Base-by-base conservation (phyloP, 2,888 invertebrate genomes). In the Tetranychus truncatus region DNA sequence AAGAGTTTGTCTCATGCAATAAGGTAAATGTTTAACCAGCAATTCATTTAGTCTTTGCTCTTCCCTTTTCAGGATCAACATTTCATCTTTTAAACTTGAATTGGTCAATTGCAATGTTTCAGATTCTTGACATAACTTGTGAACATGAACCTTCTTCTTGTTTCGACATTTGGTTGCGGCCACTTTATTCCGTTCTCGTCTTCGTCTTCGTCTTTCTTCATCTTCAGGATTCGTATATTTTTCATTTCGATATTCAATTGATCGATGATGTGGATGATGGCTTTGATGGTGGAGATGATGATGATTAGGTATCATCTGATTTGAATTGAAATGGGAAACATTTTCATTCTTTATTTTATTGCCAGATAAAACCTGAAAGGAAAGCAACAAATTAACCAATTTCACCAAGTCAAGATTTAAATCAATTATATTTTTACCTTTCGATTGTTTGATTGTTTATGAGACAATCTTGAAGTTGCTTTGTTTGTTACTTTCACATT, bases 151-250 rank as follows among this genome's bases (percentile, higher is more conserved):
- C 66, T 93, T 89, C 83, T 94, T 94, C 87, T 94, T 94, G 86
- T 93, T 87, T 79, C 94, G 88, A 82, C 94, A 94, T 83, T 94
- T 94, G 15, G 94, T 94, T 76, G 94, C 94, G 74, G 94, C 94
- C 78, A 94, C 91, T 85, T 94, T 94, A 84, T 94, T 94, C 80
- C 93, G 86, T 84, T 94, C 94, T 80, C 94, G 88, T 81, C 94
- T 86, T 76, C 92, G 87, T 77, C 90, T 85, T 76, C 93, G 86
- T 65, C 93, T 86, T 81, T 92, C 93, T 5, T 74, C 74, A 11
- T 74, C 74, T 67, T 74, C 69, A 9, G 67, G 20, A 9, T 24
- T 34, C 1, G 8, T 1, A 72, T 20, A 20, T 15, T 69, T 69
- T 6, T 69, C 69, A 21, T 11, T 21, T 24, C 69, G 18, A 69